These are phyloP conservation scores for Myotis vivesi DNA, from an alignment of 2,797 vertebrate species.

Conservation along the genomic window DNA sequence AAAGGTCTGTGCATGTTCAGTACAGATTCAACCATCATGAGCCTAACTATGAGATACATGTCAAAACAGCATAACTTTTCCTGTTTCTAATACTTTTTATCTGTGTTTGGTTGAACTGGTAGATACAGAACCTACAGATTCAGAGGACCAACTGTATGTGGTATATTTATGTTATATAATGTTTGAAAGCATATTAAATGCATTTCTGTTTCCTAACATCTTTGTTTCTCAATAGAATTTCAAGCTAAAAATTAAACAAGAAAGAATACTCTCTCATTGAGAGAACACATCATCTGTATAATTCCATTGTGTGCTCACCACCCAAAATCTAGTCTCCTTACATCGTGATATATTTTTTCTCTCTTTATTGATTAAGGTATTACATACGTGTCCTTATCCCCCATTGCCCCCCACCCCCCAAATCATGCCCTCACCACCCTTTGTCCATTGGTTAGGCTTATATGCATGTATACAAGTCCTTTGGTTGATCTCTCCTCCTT, in stretches of 20 bases:
- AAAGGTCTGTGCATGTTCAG: neutral
- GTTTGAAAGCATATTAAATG: neutral
- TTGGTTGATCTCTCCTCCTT: too few relatives aligned
- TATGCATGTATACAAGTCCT: too few relatives aligned
- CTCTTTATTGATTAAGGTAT: too few relatives aligned
- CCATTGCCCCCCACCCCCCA: accelerated
- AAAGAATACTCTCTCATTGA: neutral
- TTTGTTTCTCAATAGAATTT: neutral
- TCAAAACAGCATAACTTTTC: neutral
- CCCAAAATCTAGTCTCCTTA: neutral
- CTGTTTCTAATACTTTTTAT: neutral
- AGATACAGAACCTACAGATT: neutral
- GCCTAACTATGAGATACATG: neutral
- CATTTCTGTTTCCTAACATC: neutral
- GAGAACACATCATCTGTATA: neutral
- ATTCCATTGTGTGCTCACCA: neutral
- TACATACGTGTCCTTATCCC: too few relatives aligned
- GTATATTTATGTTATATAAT: neutral
- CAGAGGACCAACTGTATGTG: neutral
- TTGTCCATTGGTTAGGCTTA: too few relatives aligned
- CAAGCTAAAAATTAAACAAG: neutral
- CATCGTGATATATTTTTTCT: too few relatives aligned
- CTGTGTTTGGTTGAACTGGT: too few relatives aligned
- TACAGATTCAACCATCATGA: neutral
- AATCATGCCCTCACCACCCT: too few relatives aligned